Evolutionary conservation across 1,140 invertebrate genomes (phyloP), one percentile per base, ranked within the genome.

Genomic region (Brachionus calyciflorus): DNA sequence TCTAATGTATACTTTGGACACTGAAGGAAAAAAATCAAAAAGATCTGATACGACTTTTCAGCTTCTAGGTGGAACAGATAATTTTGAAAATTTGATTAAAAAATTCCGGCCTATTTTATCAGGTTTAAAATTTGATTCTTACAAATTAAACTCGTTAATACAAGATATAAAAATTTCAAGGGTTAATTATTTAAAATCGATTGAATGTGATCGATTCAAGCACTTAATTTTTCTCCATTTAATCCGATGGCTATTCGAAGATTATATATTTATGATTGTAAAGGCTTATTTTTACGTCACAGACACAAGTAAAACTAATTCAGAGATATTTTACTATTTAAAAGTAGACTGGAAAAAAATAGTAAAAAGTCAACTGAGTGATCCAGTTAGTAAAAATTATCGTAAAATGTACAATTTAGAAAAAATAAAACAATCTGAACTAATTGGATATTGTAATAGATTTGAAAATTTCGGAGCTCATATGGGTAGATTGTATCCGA

Each of bases 231-330:
- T 73, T 2, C 46, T 73, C 1, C 14, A 19, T 40, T 37, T 73
- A 19, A 5, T 51, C 9, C 30, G 69, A 7, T 73, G 69, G 69
- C 28, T 73, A 21, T 40, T 73, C n/a, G 69, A 73, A 14, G 69
- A 73, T n/a, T 73, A 73, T 17, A 26, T 73, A 9, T 55, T 73
- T 49, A 51, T 73, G 69, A 17, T 73, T 33, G 51, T 73, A 2
- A 30, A 26, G 17, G 19, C 46, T 28, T 40, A 51, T 17, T 73
- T 73, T 53, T 73, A 73, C 30, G 69, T 49, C 17, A 73, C 69
- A 40, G 69, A 73, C 69, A 73, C 69, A 10, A 73, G 28, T 21
- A 73, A 73, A 24, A 73, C 69, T 51, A 73, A 73, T 24, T 73
- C 46, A 37, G 69, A 73, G 24, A 33, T 73, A 24, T 73, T 73